phyloP scores from a whole-genome alignment of 2,888 invertebrate species.

The Sepioteuthis lessoniana region DNA sequence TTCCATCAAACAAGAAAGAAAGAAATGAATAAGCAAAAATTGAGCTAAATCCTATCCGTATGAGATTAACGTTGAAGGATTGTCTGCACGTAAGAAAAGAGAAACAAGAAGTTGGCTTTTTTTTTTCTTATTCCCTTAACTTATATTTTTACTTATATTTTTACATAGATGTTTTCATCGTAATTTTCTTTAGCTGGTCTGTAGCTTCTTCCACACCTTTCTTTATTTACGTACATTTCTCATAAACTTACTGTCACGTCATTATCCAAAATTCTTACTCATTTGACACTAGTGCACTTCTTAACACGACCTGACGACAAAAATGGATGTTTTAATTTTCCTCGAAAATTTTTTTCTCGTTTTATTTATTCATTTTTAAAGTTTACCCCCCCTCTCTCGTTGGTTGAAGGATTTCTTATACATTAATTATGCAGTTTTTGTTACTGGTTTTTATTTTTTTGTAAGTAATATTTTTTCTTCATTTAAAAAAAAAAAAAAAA shows the following conservation, averaged over 20 bases:
- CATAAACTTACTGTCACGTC: background rate
- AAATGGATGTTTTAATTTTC: background rate
- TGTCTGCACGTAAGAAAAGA: background rate
- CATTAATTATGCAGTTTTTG: background rate
- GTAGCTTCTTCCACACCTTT: background rate
- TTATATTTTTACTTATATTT: no score
- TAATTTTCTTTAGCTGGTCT: background rate
- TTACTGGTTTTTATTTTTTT: background rate
- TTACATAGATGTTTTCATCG: background rate
- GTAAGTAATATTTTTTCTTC: background rate
- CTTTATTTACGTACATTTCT: background rate
- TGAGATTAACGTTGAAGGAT: background rate
- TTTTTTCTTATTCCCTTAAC: background rate
- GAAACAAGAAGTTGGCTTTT: background rate
- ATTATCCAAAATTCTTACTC: background rate
- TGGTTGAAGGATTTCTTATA: background rate
- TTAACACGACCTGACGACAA: background rate
- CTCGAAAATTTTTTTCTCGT: background rate
- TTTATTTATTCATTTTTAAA: background rate
- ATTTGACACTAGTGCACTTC: constrained; percentile 33
- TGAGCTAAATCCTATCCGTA: background rate
- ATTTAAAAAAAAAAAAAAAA: no score
- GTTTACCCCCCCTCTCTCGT: background rate
- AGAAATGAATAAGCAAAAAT: background rate
- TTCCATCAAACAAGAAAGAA: background rate